Percentiles rank a stretch among this genome's conserved stretches.
Evolutionary conservation across 2,888 invertebrate genomes (phyloP).

Genomic region (Globia sparganii): DNA sequence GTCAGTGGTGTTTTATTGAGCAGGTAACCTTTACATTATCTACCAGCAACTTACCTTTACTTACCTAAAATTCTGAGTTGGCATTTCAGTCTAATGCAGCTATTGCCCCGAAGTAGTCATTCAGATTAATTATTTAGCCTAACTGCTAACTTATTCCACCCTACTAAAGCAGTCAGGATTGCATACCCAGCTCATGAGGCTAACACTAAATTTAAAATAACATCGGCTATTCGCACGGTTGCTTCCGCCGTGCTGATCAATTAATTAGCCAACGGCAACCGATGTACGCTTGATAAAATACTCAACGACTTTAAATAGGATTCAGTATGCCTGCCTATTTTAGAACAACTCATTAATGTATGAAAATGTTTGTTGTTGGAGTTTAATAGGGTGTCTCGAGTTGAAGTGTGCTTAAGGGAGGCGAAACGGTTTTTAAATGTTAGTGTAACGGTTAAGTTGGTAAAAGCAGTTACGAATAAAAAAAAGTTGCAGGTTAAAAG

Average conservation of each 20-base stretch:
- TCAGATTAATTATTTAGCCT: neutral
- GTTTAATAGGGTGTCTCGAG: constrained; percentile 28
- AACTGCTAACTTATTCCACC: constrained; percentile 9
- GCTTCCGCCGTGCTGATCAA: constrained; percentile 56
- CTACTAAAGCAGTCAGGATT: constrained; percentile 6
- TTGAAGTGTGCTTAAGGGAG: constrained; percentile 22
- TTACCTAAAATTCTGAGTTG: neutral
- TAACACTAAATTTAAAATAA: constrained; percentile 52
- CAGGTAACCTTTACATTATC: too few species aligned
- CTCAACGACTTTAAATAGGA: constrained; percentile 51
- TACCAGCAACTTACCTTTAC: neutral
- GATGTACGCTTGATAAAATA: constrained; percentile 62
- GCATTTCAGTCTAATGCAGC: neutral
- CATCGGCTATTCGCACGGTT: constrained; percentile 38
- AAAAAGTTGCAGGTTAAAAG: neutral
- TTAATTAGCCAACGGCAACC: constrained; percentile 55
- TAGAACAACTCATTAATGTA: constrained; percentile 37
- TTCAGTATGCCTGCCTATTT: constrained; percentile 35
- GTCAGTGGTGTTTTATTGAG: too few species aligned
- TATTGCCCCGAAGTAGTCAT: neutral
- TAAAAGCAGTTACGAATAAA: neutral
- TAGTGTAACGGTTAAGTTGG: neutral
- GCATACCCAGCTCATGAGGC: neutral
- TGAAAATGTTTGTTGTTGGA: constrained; percentile 40
- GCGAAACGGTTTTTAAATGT: constrained; percentile 18